Evolutionary conservation across 1,140 invertebrate genomes (phyloP).

Genomic region (Penaeus chinensis): DNA sequence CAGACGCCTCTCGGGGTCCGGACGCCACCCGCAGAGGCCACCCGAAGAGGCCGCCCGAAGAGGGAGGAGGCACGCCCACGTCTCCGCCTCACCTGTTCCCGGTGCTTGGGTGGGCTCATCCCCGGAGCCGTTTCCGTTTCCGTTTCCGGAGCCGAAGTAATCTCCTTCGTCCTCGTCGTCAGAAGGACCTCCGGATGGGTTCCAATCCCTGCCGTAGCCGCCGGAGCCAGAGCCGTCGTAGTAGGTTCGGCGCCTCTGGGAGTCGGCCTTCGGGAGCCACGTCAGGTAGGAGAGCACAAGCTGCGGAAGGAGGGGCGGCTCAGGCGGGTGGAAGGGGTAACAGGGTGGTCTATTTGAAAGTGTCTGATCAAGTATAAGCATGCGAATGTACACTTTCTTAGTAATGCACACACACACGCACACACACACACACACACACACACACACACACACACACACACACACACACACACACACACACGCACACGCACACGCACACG

Average conservation of each 20-base stretch:
- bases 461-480: too few species aligned
- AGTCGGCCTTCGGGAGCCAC: constrained; percentile 49
- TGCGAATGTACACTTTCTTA: too few species aligned
- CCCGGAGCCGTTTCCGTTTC: constrained; percentile 16
- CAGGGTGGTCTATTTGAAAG: neutral
- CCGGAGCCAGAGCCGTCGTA: constrained; percentile 16
- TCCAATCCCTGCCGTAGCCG: neutral
- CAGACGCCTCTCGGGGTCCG: too few species aligned
- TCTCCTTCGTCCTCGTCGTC: constrained; percentile 36
- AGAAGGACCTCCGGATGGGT: neutral
- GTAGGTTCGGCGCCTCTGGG: constrained; percentile 10
- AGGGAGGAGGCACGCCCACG: too few species aligned
- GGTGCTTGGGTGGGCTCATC: neutral
- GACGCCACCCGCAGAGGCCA: too few species aligned
- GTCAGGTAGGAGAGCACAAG: constrained; percentile 44
- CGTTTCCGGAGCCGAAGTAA: constrained; percentile 6
- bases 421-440: too few species aligned
- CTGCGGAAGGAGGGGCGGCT: neutral
- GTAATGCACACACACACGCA: too few species aligned
- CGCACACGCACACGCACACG: too few species aligned
- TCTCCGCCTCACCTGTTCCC: too few species aligned
- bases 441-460: too few species aligned
- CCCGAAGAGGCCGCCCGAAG: too few species aligned
- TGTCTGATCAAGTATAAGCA: neutral
- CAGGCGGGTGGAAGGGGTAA: neutral